Percentiles rank a stretch among this genome's conserved stretches.
Evolutionary conservation across 2,797 vertebrate species (phyloP).

Genomic region (Carapus acus): DNA sequence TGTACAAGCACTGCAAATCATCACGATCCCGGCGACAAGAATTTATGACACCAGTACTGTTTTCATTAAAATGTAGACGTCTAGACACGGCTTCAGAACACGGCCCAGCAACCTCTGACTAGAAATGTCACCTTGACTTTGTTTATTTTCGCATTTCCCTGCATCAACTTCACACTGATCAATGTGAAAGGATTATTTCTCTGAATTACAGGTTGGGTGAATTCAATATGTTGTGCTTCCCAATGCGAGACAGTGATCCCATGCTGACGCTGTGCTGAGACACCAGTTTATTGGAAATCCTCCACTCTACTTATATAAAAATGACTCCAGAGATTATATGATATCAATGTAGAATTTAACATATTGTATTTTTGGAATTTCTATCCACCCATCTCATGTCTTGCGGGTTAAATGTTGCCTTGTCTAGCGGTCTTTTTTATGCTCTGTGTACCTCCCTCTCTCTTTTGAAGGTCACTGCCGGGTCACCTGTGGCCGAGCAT

Average conservation of each 20-base stretch:
- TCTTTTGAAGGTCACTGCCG: not conserved
- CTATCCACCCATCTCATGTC: not conserved
- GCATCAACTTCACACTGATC: slow-evolving; percentile 26
- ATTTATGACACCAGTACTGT: too few relatives aligned
- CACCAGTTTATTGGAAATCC: not conserved
- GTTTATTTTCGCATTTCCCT: slow-evolving; percentile 25
- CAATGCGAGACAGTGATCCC: slow-evolving; percentile 12
- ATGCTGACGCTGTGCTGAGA: slow-evolving; percentile 16
- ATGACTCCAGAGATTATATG: too few relatives aligned
- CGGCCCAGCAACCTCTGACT: slow-evolving; percentile 13
- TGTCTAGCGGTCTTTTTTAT: not conserved
- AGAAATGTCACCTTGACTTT: slow-evolving; percentile 17
- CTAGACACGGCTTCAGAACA: slow-evolving; percentile 2
- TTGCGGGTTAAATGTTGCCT: not conserved
- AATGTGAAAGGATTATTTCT: slow-evolving; percentile 9
- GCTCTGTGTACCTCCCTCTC: not conserved
- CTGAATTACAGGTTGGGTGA: slow-evolving; percentile 4
- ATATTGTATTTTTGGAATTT: not conserved
- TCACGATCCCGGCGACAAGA: too few relatives aligned
- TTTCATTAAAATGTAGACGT: too few relatives aligned
- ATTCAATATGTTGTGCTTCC: not conserved
- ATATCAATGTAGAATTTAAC: too few relatives aligned
- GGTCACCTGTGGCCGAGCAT: too few relatives aligned
- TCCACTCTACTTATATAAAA: not conserved
- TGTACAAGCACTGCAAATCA: too few relatives aligned